Percentiles rank a stretch among this genome's conserved stretches.
phyloP scores from a whole-genome alignment of 2,888 invertebrate species.

The Mythimna lalbum region DNA sequence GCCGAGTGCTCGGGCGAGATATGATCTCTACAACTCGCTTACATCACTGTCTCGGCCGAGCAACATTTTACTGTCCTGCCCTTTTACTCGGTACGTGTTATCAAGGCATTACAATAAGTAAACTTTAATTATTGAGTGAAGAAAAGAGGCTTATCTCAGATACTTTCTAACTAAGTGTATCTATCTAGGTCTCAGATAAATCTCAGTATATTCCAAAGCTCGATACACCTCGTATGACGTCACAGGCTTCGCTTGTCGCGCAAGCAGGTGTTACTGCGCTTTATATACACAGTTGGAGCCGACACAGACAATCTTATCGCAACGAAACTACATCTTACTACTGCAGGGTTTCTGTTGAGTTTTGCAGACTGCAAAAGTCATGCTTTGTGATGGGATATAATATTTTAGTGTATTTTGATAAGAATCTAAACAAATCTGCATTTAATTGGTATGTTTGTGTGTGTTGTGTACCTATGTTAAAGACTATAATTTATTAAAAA shows the following conservation, averaged over 20 bases:
- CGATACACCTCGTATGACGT: constrained; percentile 30
- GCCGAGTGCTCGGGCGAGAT: too few relatives aligned
- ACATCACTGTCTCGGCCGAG: too few relatives aligned
- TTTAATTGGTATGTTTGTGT: too few relatives aligned
- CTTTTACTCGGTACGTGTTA: too few relatives aligned
- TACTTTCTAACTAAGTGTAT: background rate
- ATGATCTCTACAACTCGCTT: too few relatives aligned
- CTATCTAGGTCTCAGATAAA: background rate
- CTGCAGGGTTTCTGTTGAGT: constrained; percentile 4
- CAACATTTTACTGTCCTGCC: too few relatives aligned
- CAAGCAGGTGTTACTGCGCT: constrained; percentile 36
- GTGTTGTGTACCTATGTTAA: too few relatives aligned
- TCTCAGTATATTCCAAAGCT: constrained; percentile 12
- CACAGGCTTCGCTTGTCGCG: background rate
- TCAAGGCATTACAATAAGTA: too few relatives aligned
- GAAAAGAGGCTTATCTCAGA: too few relatives aligned
- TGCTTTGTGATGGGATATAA: constrained; percentile 7
- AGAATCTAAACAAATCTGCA: background rate
- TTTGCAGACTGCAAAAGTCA: too few relatives aligned
- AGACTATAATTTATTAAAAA: too few relatives aligned
- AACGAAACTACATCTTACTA: constrained; percentile 25
- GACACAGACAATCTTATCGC: constrained; percentile 23
- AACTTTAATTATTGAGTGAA: too few relatives aligned
- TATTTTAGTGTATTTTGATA: background rate
- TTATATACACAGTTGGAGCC: constrained; percentile 2